phyloP scores from a whole-genome alignment of 2,113 vertebrate genomes.

The Daphoenositta chrysoptera region DNA sequence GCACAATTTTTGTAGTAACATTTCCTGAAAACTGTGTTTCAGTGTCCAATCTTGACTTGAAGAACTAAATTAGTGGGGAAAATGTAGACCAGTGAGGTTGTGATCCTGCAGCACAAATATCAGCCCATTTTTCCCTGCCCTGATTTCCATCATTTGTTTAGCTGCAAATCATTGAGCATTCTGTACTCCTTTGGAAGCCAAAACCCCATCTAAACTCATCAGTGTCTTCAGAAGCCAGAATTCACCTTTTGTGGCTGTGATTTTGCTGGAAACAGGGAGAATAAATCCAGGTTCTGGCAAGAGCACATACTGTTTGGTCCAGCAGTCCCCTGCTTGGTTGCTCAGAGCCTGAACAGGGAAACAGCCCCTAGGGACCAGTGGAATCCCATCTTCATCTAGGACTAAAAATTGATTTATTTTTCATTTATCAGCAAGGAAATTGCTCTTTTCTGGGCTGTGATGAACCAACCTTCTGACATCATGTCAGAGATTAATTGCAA shows the following conservation, averaged over 20 bases:
- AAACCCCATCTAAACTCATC: background rate
- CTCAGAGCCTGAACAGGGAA: background rate
- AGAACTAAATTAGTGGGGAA: background rate
- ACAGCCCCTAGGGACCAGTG: background rate
- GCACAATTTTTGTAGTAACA: background rate
- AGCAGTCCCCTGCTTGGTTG: background rate
- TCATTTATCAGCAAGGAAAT: constrained; percentile 30
- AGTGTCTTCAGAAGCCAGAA: background rate
- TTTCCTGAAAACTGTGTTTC: background rate
- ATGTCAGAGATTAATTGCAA: constrained; percentile 8
- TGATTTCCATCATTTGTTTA: background rate
- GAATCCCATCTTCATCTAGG: background rate
- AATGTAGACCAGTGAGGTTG: background rate
- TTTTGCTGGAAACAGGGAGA: background rate
- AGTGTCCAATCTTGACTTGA: background rate
- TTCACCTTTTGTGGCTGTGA: background rate
- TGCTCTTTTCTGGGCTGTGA: background rate
- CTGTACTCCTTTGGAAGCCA: background rate
- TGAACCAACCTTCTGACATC: constrained; percentile 17
- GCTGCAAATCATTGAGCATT: background rate
- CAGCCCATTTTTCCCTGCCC: background rate
- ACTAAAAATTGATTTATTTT: constrained; percentile 37
- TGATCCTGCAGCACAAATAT: background rate
- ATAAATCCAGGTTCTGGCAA: background rate
- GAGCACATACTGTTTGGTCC: background rate